Percentiles rank a stretch among this genome's conserved stretches.
Evolutionary conservation across 2,888 invertebrate genomes (phyloP).

Genomic region (Trachelus tabidus): DNA sequence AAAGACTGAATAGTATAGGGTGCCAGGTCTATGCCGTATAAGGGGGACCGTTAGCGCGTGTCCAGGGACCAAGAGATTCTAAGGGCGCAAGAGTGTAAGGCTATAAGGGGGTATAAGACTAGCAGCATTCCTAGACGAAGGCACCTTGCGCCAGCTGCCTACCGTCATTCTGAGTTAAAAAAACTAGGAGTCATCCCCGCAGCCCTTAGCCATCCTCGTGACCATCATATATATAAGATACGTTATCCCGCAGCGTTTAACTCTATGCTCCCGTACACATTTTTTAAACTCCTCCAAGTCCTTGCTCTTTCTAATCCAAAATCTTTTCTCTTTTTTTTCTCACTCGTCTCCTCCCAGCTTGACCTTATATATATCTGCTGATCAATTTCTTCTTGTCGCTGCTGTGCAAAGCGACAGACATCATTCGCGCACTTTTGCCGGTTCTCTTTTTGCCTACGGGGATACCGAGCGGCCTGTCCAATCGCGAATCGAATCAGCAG

Average conservation of each 20-base stretch:
- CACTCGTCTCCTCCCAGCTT: not conserved
- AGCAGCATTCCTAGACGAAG: constrained; percentile 24
- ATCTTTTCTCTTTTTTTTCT: not conserved
- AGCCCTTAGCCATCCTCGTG: not conserved
- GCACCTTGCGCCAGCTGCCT: constrained; percentile 36
- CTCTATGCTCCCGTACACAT: not conserved
- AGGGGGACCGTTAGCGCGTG: constrained; percentile 18
- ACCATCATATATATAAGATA: not conserved
- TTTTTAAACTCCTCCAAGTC: not conserved
- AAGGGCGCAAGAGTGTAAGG: not conserved
- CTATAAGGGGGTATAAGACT: not conserved
- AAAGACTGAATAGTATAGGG: not conserved
- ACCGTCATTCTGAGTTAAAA: constrained; percentile 25
- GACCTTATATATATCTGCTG: not conserved
- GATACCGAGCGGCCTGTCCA: not conserved
- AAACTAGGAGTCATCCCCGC: constrained; percentile 13
- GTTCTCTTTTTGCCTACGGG: not conserved
- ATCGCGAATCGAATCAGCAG: not conserved
- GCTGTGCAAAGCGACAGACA: not conserved
- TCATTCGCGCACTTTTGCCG: not conserved
- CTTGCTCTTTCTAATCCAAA: not conserved
- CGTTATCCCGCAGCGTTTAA: not conserved
- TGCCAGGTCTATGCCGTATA: constrained; percentile 16
- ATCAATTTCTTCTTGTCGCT: not conserved
- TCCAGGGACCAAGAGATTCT: not conserved